Evolutionary conservation across 2,888 invertebrate genomes (phyloP), one percentile per base, ranked within the genome.

Genomic region (Acanthosepion pharaonis): DNA sequence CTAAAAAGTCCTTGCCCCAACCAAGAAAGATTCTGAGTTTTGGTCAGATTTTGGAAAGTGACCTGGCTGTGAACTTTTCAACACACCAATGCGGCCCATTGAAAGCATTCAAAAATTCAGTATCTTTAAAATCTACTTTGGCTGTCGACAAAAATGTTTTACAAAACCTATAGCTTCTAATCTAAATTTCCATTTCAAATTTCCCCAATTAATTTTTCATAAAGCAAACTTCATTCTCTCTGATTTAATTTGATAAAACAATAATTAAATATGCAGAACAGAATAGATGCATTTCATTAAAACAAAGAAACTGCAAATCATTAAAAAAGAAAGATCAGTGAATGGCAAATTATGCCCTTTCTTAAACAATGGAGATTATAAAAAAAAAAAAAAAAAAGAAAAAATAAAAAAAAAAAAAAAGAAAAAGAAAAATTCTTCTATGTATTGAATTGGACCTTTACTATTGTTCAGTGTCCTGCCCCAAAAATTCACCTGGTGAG

Each of bases 301-400:
- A 78, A 78, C n/a, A 78, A 64, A 64, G 25, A 64, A 78, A n/a
- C 78, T n/a, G 78, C 78, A 78, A 78, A 78, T 78, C 78, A 78
- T n/a, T 78, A 33, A 78, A 78, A 78, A 15, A 78, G 78, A 78
- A 78, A 78, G 23, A 78, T n/a, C 78, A 78, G 78, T 78, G 78
- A 33, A 33, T 78, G 15, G n/a, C 5, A n/a, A 23, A 78, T 78
- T 6, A 55, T 55, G 55, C 4, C 20, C 9, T 78, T 78, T 78
- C 28, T 78, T 28, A 64, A 64, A 18, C 18, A 64, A 64, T 55
- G 4, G 55, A 55, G 18, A 55, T 4, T 15, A 55, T 18, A 18
- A 20, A 55, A 55, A 18, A 55, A 53, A 53, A 53, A 0, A 15
- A 53, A 53, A 6, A 55, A 53, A 53, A 53, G 0, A 15, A 0